These are phyloP conservation scores for Stichopus chloronotus DNA, from an alignment of 35 echinoderm and acorn worm genomes.

Conservation along the genomic window DNA sequence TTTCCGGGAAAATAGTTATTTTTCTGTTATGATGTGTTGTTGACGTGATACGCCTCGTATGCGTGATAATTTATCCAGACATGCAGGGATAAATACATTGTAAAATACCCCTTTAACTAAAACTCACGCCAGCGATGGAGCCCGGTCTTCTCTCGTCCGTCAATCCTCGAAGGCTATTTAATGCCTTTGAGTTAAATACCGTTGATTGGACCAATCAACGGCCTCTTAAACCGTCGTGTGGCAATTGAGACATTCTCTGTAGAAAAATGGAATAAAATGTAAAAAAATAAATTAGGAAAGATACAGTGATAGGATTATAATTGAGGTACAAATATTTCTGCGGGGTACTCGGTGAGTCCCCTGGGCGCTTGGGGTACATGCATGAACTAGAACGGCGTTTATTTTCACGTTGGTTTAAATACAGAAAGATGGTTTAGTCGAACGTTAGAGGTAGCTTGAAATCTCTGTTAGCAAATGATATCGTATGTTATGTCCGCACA, in stretches of 20 bases:
- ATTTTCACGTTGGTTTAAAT: neutral
- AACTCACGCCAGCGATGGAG: neutral
- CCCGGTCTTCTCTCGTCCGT: neutral
- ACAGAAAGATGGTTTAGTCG: neutral
- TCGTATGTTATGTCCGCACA: neutral
- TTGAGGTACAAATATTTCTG: constrained; percentile 46
- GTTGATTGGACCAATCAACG: constrained; percentile 17
- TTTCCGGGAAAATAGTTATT: no score
- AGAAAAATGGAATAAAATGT: neutral
- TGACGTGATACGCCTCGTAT: no score
- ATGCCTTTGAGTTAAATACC: constrained; percentile 45
- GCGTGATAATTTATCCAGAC: no score
- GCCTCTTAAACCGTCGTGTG: constrained; percentile 25
- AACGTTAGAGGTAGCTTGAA: neutral
- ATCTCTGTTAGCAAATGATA: constrained; percentile 5
- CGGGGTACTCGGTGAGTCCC: constrained; percentile 8
- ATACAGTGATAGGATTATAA: constrained; percentile 39
- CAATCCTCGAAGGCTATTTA: constrained; percentile 33
- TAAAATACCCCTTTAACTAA: neutral
- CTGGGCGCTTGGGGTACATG: neutral
- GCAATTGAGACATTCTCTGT: neutral
- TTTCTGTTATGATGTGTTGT: no score
- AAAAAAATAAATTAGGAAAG: neutral
- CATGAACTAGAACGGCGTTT: constrained; percentile 10
- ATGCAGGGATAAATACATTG: no score